phyloP scores from a whole-genome alignment of 2,888 invertebrate genomes.

The Xylota segnis region DNA sequence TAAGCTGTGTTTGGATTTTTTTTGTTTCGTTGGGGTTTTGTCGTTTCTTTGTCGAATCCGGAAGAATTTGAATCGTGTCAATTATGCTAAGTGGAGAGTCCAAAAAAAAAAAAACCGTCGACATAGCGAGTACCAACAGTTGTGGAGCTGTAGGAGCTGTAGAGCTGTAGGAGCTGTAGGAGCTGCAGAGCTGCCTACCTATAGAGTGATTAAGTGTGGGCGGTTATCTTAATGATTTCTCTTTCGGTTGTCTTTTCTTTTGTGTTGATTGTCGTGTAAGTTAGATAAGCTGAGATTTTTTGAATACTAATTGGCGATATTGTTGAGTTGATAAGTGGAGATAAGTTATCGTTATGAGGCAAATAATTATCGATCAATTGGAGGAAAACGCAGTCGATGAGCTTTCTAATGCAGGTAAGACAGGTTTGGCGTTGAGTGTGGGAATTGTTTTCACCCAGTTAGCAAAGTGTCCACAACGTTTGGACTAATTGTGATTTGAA shows the following conservation, averaged over 20 bases:
- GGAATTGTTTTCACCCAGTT: too few relatives aligned
- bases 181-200: constrained; percentile 16
- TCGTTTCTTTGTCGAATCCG: constrained; percentile 62
- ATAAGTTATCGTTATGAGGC: constrained; percentile 5
- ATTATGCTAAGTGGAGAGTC: constrained; percentile 62
- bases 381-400: neutral
- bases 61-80: constrained; percentile 73
- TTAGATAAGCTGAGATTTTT: constrained; percentile 32
- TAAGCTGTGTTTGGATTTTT: constrained; percentile 41
- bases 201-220: constrained; percentile 49
- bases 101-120: neutral
- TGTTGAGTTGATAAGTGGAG: constrained; percentile 36
- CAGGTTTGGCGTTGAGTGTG: too few relatives aligned
- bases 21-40: neutral
- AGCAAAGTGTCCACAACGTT: too few relatives aligned
- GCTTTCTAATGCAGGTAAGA: neutral
- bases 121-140: constrained; percentile 12
- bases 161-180: too few relatives aligned
- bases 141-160: constrained; percentile 37
- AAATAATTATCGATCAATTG: neutral
- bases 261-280: constrained; percentile 30
- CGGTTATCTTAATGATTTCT: constrained; percentile 54
- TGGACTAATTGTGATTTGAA: too few relatives aligned
- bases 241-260: constrained; percentile 28
- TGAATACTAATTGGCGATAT: constrained; percentile 57